Evolutionary conservation across 2,797 vertebrate genomes (phyloP).

Genomic region (Helarctos malayanus): DNA sequence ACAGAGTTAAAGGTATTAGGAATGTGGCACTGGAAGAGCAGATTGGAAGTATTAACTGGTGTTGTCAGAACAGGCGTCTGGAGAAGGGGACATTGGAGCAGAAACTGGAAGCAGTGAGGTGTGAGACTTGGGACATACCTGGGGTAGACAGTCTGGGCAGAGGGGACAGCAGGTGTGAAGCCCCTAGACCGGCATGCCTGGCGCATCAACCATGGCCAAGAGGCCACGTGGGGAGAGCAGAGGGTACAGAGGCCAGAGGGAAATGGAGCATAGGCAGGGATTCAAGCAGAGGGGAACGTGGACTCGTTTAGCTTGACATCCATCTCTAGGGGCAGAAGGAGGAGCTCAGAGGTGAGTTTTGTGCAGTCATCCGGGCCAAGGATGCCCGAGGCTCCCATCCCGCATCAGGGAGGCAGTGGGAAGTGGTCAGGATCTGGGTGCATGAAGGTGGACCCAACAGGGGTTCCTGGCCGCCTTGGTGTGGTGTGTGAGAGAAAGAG

Average conservation of each 20-base stretch:
- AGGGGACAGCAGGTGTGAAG: neutral
- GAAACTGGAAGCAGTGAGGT: neutral
- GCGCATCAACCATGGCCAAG: fast-evolving
- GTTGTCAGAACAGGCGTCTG: neutral
- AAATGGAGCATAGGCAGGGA: neutral
- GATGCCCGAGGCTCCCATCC: neutral
- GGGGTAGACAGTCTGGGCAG: neutral
- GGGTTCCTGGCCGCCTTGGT: neutral
- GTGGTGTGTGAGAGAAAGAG: neutral
- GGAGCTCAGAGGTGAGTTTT: neutral
- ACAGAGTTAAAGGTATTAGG: neutral
- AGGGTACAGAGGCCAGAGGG: neutral
- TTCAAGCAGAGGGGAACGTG: neutral
- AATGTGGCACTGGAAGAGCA: neutral
- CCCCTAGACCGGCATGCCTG: neutral
- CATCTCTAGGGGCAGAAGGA: neutral
- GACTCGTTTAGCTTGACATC: neutral
- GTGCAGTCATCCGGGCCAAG: neutral
- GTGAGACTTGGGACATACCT: neutral
- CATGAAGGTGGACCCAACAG: too few relatives aligned
- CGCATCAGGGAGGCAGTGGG: neutral
- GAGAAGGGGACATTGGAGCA: neutral
- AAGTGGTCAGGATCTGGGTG: neutral
- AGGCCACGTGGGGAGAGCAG: neutral
- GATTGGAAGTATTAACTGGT: neutral